These are phyloP conservation scores for Lissonota sp. DNA, from an alignment of 2,888 invertebrate genomes.

Conservation along the genomic window DNA sequence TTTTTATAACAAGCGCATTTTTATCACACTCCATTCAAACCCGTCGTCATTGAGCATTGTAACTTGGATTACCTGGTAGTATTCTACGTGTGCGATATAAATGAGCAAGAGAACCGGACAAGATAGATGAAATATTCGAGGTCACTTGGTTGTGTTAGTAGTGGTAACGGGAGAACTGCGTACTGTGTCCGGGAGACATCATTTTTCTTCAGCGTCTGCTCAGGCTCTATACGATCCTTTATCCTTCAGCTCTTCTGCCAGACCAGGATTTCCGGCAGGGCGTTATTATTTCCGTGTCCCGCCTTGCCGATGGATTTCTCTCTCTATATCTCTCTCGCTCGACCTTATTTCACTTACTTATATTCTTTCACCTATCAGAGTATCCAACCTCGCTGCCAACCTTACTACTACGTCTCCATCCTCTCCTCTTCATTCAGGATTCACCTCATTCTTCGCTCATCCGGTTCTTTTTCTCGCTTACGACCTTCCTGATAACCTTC, in stretches of 20 bases:
- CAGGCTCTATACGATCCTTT: slow-evolving; percentile 51
- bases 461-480: slow-evolving; percentile 53
- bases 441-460: slow-evolving; percentile 18
- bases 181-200: slow-evolving; percentile 70
- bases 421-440: neutral
- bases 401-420: slow-evolving; percentile 28
- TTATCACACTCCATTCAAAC: too few relatives aligned
- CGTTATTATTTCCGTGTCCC: slow-evolving; percentile 69
- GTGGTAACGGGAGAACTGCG: slow-evolving; percentile 38
- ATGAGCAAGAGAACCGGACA: slow-evolving; percentile 24
- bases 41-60: neutral
- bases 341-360: slow-evolving; percentile 42
- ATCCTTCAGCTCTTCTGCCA: slow-evolving; percentile 48
- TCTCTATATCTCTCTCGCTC: slow-evolving; percentile 52
- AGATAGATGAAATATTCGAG: slow-evolving; percentile 3
- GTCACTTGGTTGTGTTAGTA: slow-evolving; percentile 9
- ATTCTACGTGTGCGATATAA: slow-evolving; percentile 13
- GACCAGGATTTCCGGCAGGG: slow-evolving; percentile 64
- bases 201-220: slow-evolving; percentile 65
- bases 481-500: slow-evolving; percentile 48
- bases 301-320: slow-evolving; percentile 58
- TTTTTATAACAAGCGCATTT: too few relatives aligned
- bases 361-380: slow-evolving; percentile 34
- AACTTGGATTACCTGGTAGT: neutral
- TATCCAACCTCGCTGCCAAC: neutral